A percentile compares a stretch with the other conserved stretches of the same genome.
These are phyloP conservation scores for Notamacropus eugenii DNA, from an alignment of 2,797 vertebrate genomes.

Conservation along the genomic window DNA sequence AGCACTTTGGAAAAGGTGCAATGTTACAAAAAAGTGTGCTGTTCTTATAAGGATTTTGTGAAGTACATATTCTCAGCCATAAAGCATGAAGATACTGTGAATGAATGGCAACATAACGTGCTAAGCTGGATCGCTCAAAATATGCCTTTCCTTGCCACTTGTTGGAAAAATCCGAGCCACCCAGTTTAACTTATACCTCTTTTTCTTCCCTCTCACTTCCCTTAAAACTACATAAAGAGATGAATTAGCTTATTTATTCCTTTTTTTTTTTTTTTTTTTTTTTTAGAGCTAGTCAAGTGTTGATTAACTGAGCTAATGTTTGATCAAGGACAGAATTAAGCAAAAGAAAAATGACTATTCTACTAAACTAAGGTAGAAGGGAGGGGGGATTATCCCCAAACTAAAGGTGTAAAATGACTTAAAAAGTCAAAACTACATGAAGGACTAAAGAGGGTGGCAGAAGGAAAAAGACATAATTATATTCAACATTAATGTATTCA, in stretches of 20 bases:
- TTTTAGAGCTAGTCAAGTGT: neutral
- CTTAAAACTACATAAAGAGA: neutral
- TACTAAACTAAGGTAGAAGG: neutral
- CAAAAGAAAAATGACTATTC: neutral
- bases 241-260: neutral
- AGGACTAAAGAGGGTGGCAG: neutral
- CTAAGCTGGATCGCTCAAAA: neutral
- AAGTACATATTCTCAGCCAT: neutral
- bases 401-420: neutral
- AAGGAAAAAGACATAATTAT: neutral
- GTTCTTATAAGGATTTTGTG: neutral
- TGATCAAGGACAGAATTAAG: neutral
- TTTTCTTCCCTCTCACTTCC: neutral
- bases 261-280: no score
- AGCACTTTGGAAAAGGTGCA: neutral
- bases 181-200: neutral
- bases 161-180: neutral
- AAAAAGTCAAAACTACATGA: neutral
- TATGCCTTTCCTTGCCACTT: neutral
- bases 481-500: neutral
- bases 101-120: neutral
- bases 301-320: neutral
- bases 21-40: neutral
- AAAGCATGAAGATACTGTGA: neutral
- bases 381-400: neutral